These are phyloP conservation scores for Andrena trimmerana DNA, from an alignment of 2,888 invertebrate species.

Conservation along the genomic window DNA sequence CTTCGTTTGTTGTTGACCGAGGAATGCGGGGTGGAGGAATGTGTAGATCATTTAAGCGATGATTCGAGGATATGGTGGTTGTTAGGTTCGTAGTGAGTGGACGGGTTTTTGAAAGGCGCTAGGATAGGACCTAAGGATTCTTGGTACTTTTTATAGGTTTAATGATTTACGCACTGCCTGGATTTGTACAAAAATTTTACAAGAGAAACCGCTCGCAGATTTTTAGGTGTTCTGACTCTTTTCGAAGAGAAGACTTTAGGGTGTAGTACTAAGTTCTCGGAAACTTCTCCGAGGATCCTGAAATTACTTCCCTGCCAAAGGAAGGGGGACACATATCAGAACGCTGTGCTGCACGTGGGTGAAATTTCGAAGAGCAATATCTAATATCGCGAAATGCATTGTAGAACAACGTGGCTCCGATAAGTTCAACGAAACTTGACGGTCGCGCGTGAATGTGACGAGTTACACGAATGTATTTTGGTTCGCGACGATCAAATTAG, in stretches of 20 bases:
- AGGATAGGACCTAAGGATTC: background rate
- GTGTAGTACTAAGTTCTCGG: background rate
- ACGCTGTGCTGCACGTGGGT: background rate
- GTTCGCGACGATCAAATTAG: background rate
- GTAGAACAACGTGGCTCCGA: too few relatives aligned
- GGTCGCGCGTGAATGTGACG: slow-evolving; percentile 8
- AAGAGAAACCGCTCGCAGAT: background rate
- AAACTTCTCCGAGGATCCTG: background rate
- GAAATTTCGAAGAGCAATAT: background rate
- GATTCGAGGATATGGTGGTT: too few relatives aligned
- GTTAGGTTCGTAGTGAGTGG: too few relatives aligned
- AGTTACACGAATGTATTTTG: background rate
- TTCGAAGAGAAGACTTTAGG: background rate
- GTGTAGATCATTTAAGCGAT: too few relatives aligned
- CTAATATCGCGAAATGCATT: background rate
- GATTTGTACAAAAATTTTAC: background rate
- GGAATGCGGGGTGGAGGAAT: background rate
- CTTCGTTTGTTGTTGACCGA: background rate
- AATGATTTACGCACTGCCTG: background rate
- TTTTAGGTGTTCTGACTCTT: too few relatives aligned
- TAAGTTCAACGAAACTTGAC: background rate
- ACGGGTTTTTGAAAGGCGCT: background rate
- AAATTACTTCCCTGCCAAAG: background rate
- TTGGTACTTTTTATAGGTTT: background rate
- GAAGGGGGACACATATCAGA: background rate